These are phyloP conservation scores for Mobula birostris DNA, from an alignment of 2,113 vertebrate species.

Conservation along the genomic window DNA sequence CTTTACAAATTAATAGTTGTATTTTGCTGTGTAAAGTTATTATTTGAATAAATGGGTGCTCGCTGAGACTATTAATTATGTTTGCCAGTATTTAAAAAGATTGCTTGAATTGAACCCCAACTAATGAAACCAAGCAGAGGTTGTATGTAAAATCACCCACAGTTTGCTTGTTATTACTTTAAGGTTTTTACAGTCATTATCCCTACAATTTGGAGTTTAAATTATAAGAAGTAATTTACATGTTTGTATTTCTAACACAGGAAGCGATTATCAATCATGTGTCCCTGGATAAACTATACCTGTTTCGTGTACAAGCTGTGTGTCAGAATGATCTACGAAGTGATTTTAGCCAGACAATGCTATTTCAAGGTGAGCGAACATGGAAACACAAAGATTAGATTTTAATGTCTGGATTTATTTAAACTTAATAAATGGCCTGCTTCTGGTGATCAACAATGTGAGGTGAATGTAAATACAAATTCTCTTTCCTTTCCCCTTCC, in stretches of 20 bases:
- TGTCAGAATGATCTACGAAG: conserved; percentile 93
- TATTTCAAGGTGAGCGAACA: conserved; percentile 79
- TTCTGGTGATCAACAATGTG: not conserved
- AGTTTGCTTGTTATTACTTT: not conserved
- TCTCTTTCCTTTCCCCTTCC: not conserved
- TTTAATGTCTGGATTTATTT: not conserved
- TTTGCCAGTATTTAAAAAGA: not conserved
- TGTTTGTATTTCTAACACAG: conserved; percentile 55
- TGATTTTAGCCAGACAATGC: conserved; percentile 97
- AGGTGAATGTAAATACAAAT: not conserved
- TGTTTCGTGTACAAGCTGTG: conserved; percentile 89
- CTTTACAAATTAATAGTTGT: not conserved
- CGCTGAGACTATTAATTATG: not conserved
- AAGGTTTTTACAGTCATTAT: not conserved
- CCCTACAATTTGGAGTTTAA: not conserved
- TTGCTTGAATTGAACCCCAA: not conserved
- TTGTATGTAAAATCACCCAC: not conserved
- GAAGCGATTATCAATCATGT: conserved; percentile 87
- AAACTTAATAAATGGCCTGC: not conserved
- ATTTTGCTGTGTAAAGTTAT: not conserved
- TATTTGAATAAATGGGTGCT: not conserved
- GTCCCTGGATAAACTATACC: conserved; percentile 86
- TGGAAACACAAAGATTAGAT: not conserved
- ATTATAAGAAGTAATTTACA: conserved; percentile 12
- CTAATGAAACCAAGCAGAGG: not conserved